phyloP scores from a whole-genome alignment of 2,113 vertebrate genomes.

The Aspiorhynchus laticeps region DNA sequence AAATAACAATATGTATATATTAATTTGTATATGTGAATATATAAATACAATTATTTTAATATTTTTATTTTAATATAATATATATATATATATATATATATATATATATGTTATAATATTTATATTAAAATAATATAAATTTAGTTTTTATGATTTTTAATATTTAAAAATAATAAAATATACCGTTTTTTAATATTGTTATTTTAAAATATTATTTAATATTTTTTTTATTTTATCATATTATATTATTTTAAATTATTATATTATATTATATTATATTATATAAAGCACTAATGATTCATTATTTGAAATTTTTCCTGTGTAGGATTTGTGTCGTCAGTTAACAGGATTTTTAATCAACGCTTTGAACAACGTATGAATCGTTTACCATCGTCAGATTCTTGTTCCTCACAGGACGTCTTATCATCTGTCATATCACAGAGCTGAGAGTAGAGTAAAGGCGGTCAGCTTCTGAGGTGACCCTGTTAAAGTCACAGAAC shows the following conservation, averaged over 20 bases:
- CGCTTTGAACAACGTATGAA: not conserved
- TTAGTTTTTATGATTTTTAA: too few species aligned
- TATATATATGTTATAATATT: too few species aligned
- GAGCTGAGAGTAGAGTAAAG: not conserved
- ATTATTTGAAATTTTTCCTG: not conserved
- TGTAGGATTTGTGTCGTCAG: not conserved
- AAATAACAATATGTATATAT: not conserved
- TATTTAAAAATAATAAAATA: too few species aligned
- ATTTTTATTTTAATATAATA: too few species aligned
- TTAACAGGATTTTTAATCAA: too few species aligned
- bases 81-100: not conserved
- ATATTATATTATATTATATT: slow-evolving; percentile 2
- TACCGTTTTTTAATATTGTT: too few species aligned
- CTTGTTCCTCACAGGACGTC: not conserved
- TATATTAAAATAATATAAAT: too few species aligned
- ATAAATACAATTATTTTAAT: not conserved
- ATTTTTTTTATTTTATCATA: not conserved
- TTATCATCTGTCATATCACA: not conserved
- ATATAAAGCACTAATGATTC: not conserved
- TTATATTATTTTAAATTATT: not conserved
- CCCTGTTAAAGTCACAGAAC: not conserved
- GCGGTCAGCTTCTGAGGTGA: not conserved
- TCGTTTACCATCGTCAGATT: not conserved
- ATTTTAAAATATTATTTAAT: too few species aligned
- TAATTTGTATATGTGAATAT: not conserved